These are phyloP conservation scores for Anneissia japonica DNA, from an alignment of 35 echinoderm and acorn worm species.

Conservation along the genomic window DNA sequence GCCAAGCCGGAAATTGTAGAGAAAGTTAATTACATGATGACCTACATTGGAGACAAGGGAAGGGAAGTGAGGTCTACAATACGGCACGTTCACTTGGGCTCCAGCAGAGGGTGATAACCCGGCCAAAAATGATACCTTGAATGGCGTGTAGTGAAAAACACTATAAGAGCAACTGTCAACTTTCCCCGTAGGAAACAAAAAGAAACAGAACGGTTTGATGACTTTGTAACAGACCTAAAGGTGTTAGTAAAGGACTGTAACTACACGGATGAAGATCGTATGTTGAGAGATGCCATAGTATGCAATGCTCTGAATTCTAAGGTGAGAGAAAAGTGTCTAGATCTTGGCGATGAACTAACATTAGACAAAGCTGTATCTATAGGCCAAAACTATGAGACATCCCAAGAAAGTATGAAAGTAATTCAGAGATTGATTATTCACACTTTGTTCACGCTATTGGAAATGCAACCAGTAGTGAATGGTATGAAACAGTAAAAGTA, in stretches of 20 bases:
- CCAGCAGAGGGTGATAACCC: neutral
- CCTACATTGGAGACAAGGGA: conserved; percentile 47
- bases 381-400: conserved; percentile 19
- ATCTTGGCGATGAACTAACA: conserved; percentile 50
- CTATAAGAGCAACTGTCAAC: conserved; percentile 58
- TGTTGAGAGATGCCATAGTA: conserved; percentile 60
- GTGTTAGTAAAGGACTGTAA: conserved; percentile 64
- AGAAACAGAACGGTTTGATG: conserved; percentile 69
- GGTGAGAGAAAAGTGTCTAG: conserved; percentile 66
- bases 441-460: neutral
- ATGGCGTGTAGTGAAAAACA: neutral
- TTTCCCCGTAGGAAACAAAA: conserved; percentile 44
- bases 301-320: neutral
- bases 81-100: conserved; percentile 23
- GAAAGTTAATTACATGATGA: conserved; percentile 46
- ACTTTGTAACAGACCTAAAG: conserved; percentile 59
- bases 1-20: conserved; percentile 24
- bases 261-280: conserved; percentile 55
- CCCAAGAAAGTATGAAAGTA: neutral
- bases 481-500: conserved; percentile 56
- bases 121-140: neutral
- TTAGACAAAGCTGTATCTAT: conserved; percentile 14
- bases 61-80: conserved; percentile 53
- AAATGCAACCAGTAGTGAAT: conserved; percentile 21
- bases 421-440: neutral